phyloP scores from a whole-genome alignment of 92 coral and sea anemone genomes.

The Diadumene lineata region DNA sequence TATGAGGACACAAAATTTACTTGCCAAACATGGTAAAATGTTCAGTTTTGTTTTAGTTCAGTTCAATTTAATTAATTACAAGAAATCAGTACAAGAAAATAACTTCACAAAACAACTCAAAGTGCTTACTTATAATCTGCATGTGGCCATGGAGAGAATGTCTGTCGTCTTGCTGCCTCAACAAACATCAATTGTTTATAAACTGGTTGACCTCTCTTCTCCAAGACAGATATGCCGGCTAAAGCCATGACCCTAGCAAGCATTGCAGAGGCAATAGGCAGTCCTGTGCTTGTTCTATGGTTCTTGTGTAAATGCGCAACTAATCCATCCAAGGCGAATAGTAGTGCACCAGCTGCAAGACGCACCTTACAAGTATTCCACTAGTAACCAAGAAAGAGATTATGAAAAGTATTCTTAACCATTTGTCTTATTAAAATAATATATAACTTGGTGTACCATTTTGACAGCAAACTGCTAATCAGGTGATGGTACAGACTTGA shows the following conservation, averaged over 20 bases:
- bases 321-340: slow-evolving; percentile 64
- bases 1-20: too few species aligned
- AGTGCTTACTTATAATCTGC: slow-evolving; percentile 83
- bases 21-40: too few species aligned
- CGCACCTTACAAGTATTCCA: slow-evolving; percentile 89
- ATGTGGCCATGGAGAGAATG: slow-evolving; percentile 96
- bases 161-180: slow-evolving; percentile 88
- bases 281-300: slow-evolving; percentile 73
- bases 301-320: slow-evolving; percentile 65
- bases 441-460: too few species aligned
- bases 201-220: slow-evolving; percentile 63
- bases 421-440: too few species aligned
- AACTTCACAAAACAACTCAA: too few species aligned
- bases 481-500: too few species aligned
- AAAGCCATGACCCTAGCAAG: slow-evolving; percentile 78
- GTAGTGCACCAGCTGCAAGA: slow-evolving; percentile 68
- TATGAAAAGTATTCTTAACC: too few species aligned
- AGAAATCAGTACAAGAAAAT: too few species aligned
- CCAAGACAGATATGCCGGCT: slow-evolving; percentile 53
- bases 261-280: slow-evolving; percentile 90
- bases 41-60: too few species aligned
- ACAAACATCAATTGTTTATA: slow-evolving; percentile 76
- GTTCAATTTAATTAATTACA: too few species aligned
- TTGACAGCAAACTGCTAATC: too few species aligned
- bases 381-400: slow-evolving; percentile 27